Evolutionary conservation across 92 coral and sea anemone genomes (phyloP).

Genomic region (Siderastrea siderea): DNA sequence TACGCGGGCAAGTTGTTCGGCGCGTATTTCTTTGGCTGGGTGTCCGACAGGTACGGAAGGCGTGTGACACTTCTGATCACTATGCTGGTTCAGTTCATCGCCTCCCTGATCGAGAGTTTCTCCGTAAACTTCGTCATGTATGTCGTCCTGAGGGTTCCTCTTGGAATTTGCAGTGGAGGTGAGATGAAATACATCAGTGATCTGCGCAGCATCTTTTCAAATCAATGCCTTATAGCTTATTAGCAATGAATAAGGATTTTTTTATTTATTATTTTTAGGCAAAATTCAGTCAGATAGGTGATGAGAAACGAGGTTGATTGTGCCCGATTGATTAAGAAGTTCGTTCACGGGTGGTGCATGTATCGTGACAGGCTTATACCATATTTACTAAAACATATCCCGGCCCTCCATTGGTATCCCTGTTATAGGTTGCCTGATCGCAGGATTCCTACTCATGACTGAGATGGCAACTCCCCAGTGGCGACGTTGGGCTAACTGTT

Average conservation of each 20-base stretch:
- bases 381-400: too few species aligned
- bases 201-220: too few species aligned
- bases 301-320: too few species aligned
- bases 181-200: not conserved
- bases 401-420: not conserved
- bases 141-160: conserved; percentile 87
- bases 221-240: too few species aligned
- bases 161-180: conserved; percentile 99
- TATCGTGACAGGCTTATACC: too few species aligned
- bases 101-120: conserved; percentile 89
- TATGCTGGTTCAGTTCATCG: conserved; percentile 89
- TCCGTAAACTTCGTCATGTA: conserved; percentile 94
- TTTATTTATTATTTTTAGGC: too few species aligned
- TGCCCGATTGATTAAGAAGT: too few species aligned
- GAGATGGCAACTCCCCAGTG: conserved; percentile 92
- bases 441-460: conserved; percentile 93
- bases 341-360: too few species aligned
- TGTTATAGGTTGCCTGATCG: conserved; percentile 83
- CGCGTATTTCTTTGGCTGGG: conserved; percentile 99
- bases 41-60: conserved; percentile 96
- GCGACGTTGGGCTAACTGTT: conserved; percentile 93
- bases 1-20: conserved; percentile 97
- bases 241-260: too few species aligned
- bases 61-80: conserved; percentile 88
- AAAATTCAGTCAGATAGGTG: too few species aligned